These are phyloP conservation scores for Apodemus speciosus DNA, from an alignment of 2,113 vertebrate genomes.

Conservation along the genomic window DNA sequence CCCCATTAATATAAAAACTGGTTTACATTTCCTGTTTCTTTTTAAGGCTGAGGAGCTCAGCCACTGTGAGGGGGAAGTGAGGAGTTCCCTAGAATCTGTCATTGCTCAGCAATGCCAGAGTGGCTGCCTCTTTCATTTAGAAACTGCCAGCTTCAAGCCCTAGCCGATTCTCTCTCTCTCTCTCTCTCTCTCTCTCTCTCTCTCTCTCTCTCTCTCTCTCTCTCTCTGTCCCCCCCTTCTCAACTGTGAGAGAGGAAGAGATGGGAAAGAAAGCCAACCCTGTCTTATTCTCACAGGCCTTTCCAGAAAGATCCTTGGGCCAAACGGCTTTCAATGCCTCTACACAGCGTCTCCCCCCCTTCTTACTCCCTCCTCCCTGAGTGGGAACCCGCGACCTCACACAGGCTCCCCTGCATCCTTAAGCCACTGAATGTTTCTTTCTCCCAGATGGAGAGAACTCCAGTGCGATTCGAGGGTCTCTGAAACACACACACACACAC, in stretches of 20 bases:
- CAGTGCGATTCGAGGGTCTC: background rate
- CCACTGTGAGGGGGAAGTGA: conserved; percentile 47
- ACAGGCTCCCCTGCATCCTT: background rate
- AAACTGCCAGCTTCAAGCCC: conserved; percentile 65
- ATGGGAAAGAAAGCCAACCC: conserved; percentile 44
- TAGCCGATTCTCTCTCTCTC: background rate
- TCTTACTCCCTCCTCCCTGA: background rate
- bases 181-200: background rate
- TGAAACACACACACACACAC: background rate
- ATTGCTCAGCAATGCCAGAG: conserved; percentile 28
- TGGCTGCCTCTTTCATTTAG: conserved; percentile 64
- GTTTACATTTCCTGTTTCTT: conserved; percentile 58
- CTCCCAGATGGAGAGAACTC: background rate
- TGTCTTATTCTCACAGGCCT: conserved; percentile 55
- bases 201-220: background rate
- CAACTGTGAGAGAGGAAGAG: conserved; percentile 48
- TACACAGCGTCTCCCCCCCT: background rate
- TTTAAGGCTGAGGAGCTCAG: conserved; percentile 17
- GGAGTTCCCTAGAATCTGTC: conserved; percentile 65
- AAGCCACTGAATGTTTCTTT: background rate
- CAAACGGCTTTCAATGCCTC: conserved; percentile 64
- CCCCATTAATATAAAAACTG: conserved; percentile 57
- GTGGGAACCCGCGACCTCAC: conserved; percentile 17
- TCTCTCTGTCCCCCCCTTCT: background rate
- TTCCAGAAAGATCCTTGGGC: conserved; percentile 63